phyloP scores from a whole-genome alignment of 92 coral and sea anemone genomes.

The Paramuricea clavata region DNA sequence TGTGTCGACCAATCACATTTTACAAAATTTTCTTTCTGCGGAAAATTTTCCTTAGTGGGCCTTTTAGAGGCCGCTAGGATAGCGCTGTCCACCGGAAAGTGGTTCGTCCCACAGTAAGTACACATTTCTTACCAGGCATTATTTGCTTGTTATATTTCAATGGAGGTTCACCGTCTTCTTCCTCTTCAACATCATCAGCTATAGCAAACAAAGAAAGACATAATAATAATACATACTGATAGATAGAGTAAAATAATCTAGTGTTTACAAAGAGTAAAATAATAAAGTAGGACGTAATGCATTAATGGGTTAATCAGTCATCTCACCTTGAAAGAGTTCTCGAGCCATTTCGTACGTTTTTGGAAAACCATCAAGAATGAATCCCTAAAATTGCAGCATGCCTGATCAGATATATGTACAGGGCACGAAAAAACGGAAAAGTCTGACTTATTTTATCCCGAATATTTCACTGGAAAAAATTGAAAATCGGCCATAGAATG shows the following conservation, averaged over 20 bases:
- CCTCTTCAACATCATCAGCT: slow-evolving; percentile 91
- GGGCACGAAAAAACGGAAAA: not conserved
- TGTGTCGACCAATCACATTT: too few species aligned
- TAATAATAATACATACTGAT: too few species aligned
- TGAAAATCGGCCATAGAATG: too few species aligned
- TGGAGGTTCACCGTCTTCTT: slow-evolving; percentile 87
- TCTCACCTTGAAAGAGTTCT: slow-evolving; percentile 90
- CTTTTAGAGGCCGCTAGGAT: too few species aligned
- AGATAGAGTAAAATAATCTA: too few species aligned
- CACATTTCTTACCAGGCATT: slow-evolving; percentile 86
- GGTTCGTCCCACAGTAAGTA: not conserved
- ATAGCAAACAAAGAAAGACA: not conserved
- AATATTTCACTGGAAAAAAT: too few species aligned
- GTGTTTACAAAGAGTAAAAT: too few species aligned
- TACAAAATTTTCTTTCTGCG: too few species aligned
- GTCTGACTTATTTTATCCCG: not conserved
- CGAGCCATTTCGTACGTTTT: slow-evolving; percentile 95
- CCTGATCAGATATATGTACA: not conserved
- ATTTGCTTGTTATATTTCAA: slow-evolving; percentile 83
- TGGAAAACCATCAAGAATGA: slow-evolving; percentile 95
- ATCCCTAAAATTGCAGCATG: slow-evolving; percentile 77
- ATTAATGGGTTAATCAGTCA: not conserved
- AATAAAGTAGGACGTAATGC: too few species aligned
- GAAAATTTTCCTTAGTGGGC: too few species aligned
- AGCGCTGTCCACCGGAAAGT: not conserved